phyloP scores from a whole-genome alignment of 2,113 vertebrate species.

The Xiphorhynchus elegans region DNA sequence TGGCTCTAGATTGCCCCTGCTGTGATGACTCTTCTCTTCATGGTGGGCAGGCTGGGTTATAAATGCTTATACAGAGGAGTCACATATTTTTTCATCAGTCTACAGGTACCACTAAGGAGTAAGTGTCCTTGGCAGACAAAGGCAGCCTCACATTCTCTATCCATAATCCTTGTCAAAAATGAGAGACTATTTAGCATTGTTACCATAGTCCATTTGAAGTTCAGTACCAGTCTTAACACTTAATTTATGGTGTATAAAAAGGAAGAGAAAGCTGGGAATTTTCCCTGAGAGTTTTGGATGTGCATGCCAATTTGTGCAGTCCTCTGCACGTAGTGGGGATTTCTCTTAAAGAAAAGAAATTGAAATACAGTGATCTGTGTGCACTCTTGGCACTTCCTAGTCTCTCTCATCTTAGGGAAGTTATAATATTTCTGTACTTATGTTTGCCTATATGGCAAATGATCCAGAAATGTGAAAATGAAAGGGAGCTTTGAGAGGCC shows the following conservation, averaged over 20 bases:
- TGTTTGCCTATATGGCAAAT: neutral
- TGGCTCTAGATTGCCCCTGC: neutral
- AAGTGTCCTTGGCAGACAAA: neutral
- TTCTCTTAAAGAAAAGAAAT: neutral
- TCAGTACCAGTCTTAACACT: neutral
- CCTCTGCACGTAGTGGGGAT: neutral
- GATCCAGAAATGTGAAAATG: conserved; percentile 6
- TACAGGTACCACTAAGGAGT: neutral
- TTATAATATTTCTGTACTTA: neutral
- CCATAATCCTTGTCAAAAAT: neutral
- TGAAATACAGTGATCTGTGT: neutral
- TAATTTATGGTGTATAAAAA: neutral
- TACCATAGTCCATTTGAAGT: neutral
- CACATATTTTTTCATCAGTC: neutral
- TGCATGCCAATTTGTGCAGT: neutral
- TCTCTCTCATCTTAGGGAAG: neutral
- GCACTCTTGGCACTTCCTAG: neutral
- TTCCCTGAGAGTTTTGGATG: neutral
- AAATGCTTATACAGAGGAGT: neutral
- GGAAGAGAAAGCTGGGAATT: neutral
- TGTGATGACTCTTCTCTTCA: neutral
- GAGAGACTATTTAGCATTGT: neutral
- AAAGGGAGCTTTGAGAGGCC: neutral
- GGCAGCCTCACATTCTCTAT: neutral
- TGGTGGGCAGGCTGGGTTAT: neutral